phyloP scores from a whole-genome alignment of 2,797 vertebrate species.

The Enteromius viviparus region DNA sequence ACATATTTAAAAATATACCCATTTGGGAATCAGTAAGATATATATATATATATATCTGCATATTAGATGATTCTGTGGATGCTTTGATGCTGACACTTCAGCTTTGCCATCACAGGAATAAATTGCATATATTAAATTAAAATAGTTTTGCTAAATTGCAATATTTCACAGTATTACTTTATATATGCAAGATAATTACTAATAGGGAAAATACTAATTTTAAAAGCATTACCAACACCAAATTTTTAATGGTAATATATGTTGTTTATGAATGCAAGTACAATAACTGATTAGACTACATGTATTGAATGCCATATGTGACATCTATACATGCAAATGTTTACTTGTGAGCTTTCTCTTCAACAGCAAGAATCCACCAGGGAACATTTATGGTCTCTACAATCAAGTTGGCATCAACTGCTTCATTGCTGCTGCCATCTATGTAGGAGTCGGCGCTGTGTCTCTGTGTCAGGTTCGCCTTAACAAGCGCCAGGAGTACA shows the following conservation, averaged over 20 bases:
- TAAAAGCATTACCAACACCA: background rate
- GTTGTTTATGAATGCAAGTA: background rate
- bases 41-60: no score
- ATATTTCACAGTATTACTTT: background rate
- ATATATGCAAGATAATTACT: no score
- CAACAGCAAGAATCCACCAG: slow-evolving; percentile 78
- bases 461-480: slow-evolving; percentile 91
- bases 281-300: background rate
- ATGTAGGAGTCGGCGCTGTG: slow-evolving; percentile 85
- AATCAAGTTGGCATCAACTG: slow-evolving; percentile 93
- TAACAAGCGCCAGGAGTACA: slow-evolving; percentile 92
- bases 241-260: background rate
- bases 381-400: slow-evolving; percentile 83
- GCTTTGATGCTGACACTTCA: no score
- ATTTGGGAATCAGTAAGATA: background rate
- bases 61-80: no score
- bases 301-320: no score
- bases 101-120: background rate
- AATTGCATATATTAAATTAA: background rate
- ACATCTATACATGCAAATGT: background rate
- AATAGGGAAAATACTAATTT: background rate
- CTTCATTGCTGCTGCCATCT: slow-evolving; percentile 88
- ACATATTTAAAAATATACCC: background rate
- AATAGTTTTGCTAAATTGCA: background rate
- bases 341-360: background rate